Base-by-base conservation (phyloP, 1,140 invertebrate genomes). In the Lepidurus couesii region DNA sequence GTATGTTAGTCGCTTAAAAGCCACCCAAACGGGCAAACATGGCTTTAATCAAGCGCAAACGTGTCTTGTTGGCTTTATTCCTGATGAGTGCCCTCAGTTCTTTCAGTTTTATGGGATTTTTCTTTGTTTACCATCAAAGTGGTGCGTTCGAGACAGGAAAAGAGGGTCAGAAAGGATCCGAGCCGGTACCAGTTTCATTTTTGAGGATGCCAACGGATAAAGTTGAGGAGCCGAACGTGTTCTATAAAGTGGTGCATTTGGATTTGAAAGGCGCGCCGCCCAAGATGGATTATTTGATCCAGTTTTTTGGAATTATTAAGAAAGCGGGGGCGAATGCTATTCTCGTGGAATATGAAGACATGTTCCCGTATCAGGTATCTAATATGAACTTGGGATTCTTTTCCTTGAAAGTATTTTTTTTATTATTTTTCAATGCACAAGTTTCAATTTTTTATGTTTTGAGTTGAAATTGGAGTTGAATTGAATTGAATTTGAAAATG, bases 281-380 rank as follows among this genome's bases (percentile, higher is more conserved):
- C n/a, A 91, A 89, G 83, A 84, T 91, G 42, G 84, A 84, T 42
- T 92, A 89, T 82, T 88, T 92, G 44, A 89, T 90, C 85, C 88
- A 92, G 77, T 43, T 88, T 7, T 84, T 88, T 65, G 85, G 86
- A 24, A 80, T 89, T 43, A 24, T 80, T 16, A 86, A 85, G 84
- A 88, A 87, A 89, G 90, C 89, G 90, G 93, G 92, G 24, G 94
- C 93, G 1, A 98, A 93, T 74, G 95, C 95, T 1, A 85, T 98
- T 42, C 86, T 98, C 1, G 86, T 98, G 76, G 97, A 99, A 85
- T 99, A 98, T 87, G 97, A 99, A 87, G 97, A 99, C 82, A 98
- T 97, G 93, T 99, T 98, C 85, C 97, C 97, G 0, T 98, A 93
- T 85, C 53, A 65, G 53, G 53, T 65, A 65, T 26, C 26, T 26